Base-by-base conservation (phyloP, 2,113 vertebrate species). In the Atherinomorus stipes region DNA sequence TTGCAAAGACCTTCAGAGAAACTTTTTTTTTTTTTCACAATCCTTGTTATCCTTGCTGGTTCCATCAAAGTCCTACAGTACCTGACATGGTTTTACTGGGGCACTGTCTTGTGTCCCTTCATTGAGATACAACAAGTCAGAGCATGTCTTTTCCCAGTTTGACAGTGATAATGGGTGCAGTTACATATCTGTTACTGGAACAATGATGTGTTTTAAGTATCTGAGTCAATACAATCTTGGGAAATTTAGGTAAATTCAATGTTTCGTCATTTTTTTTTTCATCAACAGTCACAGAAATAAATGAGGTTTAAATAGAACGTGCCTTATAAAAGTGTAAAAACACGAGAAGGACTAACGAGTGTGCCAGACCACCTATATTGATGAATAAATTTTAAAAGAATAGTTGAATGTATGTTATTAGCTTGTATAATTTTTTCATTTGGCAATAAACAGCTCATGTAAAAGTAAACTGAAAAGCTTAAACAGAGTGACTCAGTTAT, bases 231-330 rank as follows among this genome's bases (percentile, higher is more conserved):
- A 23, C 3, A 19, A 18, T 60, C 21, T 58, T 82, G 10, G 28
- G 61, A 71, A 82, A 76, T 71, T 1, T 25, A 23, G 57, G 72
- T 34, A 60, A 56, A 53, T 54, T 64, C 8, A 34, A 1, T 34
- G 31, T 42, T 38, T 71, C 23, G 9, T 61, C 34, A 50, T 62
- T 23, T 3, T 19, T 23, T 3, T 19, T n/a, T 49, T 26, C 15
- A 7, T 40, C 8, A 57, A 11, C 18, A 50, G 53, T 34, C 25
- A 54, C 44, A 44, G 34, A 6, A 22, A 74, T 12, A 56, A 31
- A 23, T n/a, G 8, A 56, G 4, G 4, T 23, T 47, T 7, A 13
- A 54, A 53, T 19, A 44, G 11, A 45, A 28, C 23, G 15, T 21
- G 1, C 11, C 15, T 56, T n/a, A 28, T 42, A 15, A 66, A 64